phyloP scores from a whole-genome alignment of 2,888 invertebrate genomes.

The Coelinius sp. region DNA sequence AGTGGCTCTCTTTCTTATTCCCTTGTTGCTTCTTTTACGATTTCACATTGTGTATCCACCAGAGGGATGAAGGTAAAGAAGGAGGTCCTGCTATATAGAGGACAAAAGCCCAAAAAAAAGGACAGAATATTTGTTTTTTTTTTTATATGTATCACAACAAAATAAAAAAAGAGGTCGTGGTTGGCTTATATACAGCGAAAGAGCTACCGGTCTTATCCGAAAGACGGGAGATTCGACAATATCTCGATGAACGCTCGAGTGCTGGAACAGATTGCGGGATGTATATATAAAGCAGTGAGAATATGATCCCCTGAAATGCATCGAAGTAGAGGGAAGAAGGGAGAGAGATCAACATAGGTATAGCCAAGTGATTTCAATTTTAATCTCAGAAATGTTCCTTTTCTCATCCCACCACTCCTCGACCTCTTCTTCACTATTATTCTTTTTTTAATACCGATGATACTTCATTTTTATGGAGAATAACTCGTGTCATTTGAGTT shows the following conservation, averaged over 20 bases:
- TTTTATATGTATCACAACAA: constrained; percentile 7
- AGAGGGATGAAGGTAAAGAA: not conserved
- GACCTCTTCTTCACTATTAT: not conserved
- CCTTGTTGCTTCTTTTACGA: constrained; percentile 32
- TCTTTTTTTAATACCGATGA: not conserved
- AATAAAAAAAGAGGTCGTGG: constrained; percentile 20
- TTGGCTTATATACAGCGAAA: constrained; percentile 15
- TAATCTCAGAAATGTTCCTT: constrained; percentile 34
- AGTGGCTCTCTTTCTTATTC: constrained; percentile 30
- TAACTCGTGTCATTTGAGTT: not conserved
- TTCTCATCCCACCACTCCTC: not conserved
- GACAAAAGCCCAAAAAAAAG: constrained; percentile 51
- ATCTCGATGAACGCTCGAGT: constrained; percentile 59
- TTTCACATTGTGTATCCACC: constrained; percentile 47
- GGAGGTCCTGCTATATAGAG: not conserved
- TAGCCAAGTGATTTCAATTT: constrained; percentile 35
- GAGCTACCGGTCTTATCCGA: constrained; percentile 46
- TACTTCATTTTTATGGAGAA: not conserved
- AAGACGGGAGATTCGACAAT: constrained; percentile 58
- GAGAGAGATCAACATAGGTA: not conserved
- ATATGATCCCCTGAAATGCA: constrained; percentile 30
- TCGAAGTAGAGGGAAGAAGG: not conserved
- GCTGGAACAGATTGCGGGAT: constrained; percentile 35
- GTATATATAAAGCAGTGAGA: constrained; percentile 27
- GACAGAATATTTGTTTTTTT: constrained; percentile 22